Base-by-base conservation (phyloP, 2,113 vertebrate species). In the Buteo buteo region DNA sequence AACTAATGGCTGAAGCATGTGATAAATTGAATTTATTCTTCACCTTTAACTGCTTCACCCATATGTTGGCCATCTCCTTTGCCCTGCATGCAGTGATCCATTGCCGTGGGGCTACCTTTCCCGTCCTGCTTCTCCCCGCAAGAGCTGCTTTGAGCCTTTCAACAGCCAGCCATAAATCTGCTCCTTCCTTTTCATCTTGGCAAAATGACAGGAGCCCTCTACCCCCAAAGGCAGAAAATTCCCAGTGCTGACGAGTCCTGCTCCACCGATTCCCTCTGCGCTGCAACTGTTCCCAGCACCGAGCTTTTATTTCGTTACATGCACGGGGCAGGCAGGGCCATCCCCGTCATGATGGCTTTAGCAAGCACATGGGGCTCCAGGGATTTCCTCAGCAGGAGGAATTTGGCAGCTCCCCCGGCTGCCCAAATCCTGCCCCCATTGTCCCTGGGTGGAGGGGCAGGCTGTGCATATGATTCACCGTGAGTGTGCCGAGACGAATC, bases 111-210 rank as follows among this genome's bases (percentile, higher is more conserved):
- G 42, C 58, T 36, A 16, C 52, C 20, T 73, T 79, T 80, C 40
- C 67, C 4, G 0, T 42, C 54, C 70, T 57, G 45, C 54, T 86
- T 58, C 49, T 61, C 61, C 49, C 54, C 3, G 6, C 13, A 11
- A 79, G 76, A 81, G 49, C 67, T 93, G 32, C 49, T 85, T 25
- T 42, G 49, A 65, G 45, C 62, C 67, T 88, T 92, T 88, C 90
- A 61, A 45, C 50, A 92, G 44, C 36, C 67, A 76, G n/a, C 66
- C 49, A 65, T 83, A 83, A 94, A 96, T 92, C 90, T 85, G 31
- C 58, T 69, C 9, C 66, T 83, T 88, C 67, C 45, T 93, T 82
- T 91, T 26, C 54, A 40, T 38, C 62, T 65, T 9, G 7, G 64
- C 50, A 49, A 47, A 40, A 47, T 2, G 26, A 42, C 40, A 61